Base-by-base conservation (phyloP, 2,797 vertebrate genomes). In the Sebastes alutus region DNA sequence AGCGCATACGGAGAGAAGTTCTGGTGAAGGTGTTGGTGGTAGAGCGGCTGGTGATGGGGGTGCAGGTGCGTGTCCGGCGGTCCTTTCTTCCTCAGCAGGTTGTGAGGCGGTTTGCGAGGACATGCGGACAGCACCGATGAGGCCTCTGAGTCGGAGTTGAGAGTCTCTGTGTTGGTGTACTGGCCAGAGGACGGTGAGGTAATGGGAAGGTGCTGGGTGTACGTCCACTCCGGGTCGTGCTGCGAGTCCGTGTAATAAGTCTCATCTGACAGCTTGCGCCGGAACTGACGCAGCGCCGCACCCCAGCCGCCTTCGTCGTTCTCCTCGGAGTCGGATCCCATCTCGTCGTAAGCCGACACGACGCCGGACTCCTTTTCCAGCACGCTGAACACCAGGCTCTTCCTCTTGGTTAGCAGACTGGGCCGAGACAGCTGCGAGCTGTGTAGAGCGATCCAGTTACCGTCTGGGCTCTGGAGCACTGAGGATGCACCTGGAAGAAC, bases 371-470 rank as follows among this genome's bases (percentile, higher is more conserved):
- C 97, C 0, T 95, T 97, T 84, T 99, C 98, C 90, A 99, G 80
- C 49, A 96, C 96, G 38, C 93, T 96, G 42, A 98, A 98, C 2
- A 97, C 95, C 77, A 97, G 95, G n/a, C 97, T 98, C 91, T 98
- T 98, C 72, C 96, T 96, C 84, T 97, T 97, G 87, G 96, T 96
- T 1, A 99, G 96, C 90, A 98, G 96, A 77, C 96, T 96, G 73
- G 96, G 95, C 4, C 95, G 96, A 55, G 96, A 95, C 79, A 95
- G 89, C 22, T 95, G 27, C 0, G 96, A 94, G 9, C 96, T 98
- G 87, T 97, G 97, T 88, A 98, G 85, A 33, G 97, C 97, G 5
- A 98, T 96, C 98, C 99, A 99, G 92, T 99, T 99, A 16, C 98
- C 98, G 32, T 99, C 98, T 0, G 96, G 96, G 82, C 98, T 99